Conservation (phyloP, 2,113 vertebrate genomes). For the Zapus hudsonius region DNA sequence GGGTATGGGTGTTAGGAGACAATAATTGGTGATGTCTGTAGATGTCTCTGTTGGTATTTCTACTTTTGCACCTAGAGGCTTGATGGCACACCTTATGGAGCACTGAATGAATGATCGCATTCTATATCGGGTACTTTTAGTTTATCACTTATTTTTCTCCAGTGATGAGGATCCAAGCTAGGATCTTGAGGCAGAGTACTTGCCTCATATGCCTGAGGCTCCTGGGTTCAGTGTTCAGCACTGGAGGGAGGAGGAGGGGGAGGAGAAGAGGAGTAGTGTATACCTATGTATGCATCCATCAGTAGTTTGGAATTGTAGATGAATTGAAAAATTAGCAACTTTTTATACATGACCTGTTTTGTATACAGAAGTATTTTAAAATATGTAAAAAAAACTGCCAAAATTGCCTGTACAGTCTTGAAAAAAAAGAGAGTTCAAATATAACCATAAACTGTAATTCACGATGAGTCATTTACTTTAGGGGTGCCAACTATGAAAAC, state of each 20-base stretch:
- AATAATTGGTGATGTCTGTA: neutral
- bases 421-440: constrained; percentile 70
- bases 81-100: neutral
- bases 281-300: neutral
- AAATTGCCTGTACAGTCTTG: constrained; percentile 71
- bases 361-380: constrained; percentile 62
- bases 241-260: no score
- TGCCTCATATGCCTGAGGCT: neutral
- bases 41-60: neutral
- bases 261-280: neutral
- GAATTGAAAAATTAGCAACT: constrained; percentile 52
- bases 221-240: neutral
- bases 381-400: constrained; percentile 69
- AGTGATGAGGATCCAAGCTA: neutral
- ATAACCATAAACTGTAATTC: constrained; percentile 80
- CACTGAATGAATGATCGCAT: neutral
- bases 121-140: neutral
- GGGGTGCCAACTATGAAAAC: constrained; percentile 65
- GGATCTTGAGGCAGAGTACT: neutral
- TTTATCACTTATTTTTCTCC: neutral
- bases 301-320: constrained; percentile 29
- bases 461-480: constrained; percentile 70
- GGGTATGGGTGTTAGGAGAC: neutral
- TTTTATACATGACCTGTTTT: constrained; percentile 47
- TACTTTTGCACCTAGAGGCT: neutral